phyloP scores from a whole-genome alignment of 2,113 vertebrate species.

The Dasyurus viverrinus region DNA sequence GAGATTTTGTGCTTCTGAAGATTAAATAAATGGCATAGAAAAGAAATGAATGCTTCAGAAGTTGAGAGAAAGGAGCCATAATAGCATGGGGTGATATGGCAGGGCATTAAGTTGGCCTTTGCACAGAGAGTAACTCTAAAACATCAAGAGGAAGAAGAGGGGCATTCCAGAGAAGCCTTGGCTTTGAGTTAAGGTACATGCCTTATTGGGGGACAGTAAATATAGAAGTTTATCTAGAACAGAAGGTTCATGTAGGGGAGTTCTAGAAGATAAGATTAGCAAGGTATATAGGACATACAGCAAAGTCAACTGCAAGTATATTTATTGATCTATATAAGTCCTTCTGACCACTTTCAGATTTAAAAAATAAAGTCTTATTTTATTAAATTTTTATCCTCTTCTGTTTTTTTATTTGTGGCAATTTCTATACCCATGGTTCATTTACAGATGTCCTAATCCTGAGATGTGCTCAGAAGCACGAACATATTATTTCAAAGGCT shows the following conservation, averaged over 20 bases:
- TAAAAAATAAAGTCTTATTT: neutral
- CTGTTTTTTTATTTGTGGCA: neutral
- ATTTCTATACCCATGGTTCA: neutral
- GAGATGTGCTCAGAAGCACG: neutral
- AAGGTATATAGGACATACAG: neutral
- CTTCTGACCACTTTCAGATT: neutral
- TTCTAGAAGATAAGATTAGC: neutral
- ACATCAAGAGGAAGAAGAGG: neutral
- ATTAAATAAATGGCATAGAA: neutral
- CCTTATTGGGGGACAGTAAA: neutral
- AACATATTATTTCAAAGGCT: neutral
- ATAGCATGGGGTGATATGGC: neutral
- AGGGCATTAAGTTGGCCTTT: neutral
- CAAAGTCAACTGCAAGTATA: neutral
- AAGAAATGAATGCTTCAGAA: neutral
- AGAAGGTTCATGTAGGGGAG: neutral
- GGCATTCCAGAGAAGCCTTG: neutral
- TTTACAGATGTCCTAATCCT: neutral
- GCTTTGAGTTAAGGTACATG: too few relatives aligned
- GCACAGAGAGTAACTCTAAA: neutral
- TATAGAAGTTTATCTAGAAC: neutral
- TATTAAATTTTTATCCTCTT: neutral
- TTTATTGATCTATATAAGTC: neutral
- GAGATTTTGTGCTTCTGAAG: neutral
- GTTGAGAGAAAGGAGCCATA: neutral